These are phyloP conservation scores for Kryphioiulus occultus DNA, from an alignment of 2,888 invertebrate genomes.

Conservation along the genomic window DNA sequence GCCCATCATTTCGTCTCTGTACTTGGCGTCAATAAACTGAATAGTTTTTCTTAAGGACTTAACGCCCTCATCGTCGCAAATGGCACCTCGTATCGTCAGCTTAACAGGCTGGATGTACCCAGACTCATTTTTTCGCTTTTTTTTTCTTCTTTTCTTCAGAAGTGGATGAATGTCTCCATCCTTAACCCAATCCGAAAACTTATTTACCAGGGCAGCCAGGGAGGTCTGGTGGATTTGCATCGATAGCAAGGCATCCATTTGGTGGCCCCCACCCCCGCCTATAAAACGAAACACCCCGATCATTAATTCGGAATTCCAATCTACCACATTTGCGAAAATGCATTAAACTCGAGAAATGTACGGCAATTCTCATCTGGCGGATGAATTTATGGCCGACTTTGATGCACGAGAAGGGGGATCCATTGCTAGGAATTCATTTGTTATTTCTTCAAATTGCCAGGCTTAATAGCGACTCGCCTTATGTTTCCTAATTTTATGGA, in stretches of 20 bases:
- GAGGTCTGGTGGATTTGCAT: neutral
- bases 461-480: slow-evolving; percentile 30
- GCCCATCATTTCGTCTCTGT: slow-evolving; percentile 18
- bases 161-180: slow-evolving; percentile 24
- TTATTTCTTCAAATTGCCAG: slow-evolving; percentile 2
- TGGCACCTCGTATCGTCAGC: slow-evolving; percentile 20
- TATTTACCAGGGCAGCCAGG: neutral
- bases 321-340: slow-evolving; percentile 20
- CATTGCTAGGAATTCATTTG: neutral
- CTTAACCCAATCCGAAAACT: slow-evolving; percentile 28
- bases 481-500: slow-evolving; percentile 35
- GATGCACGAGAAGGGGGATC: slow-evolving; percentile 6
- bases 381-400: neutral
- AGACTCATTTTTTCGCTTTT: neutral
- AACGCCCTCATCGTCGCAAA: slow-evolving; percentile 35
- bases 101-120: neutral
- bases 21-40: slow-evolving; percentile 35
- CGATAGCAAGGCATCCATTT: neutral
- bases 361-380: slow-evolving; percentile 2
- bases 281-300: slow-evolving; percentile 17
- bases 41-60: slow-evolving; percentile 25
- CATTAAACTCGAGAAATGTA: slow-evolving; percentile 17
- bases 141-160: neutral
- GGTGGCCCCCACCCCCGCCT: neutral
- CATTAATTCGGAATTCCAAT: slow-evolving; percentile 35